Evolutionary conservation across 2,797 vertebrate species (phyloP).

Genomic region (Masticophis lateralis): DNA sequence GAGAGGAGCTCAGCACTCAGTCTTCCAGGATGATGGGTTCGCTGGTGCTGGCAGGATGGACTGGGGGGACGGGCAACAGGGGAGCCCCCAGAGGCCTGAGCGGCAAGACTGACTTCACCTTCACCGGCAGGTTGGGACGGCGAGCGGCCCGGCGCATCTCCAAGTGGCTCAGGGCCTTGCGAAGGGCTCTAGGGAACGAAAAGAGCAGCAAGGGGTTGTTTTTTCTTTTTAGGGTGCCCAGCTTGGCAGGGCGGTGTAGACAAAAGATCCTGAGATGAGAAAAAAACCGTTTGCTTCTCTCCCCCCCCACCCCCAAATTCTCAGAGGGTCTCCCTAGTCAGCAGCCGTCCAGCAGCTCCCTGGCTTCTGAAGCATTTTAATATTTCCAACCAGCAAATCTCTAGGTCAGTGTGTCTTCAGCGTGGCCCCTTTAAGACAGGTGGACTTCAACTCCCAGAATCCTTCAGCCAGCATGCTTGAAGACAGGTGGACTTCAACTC

Average conservation of each 20-base stretch:
- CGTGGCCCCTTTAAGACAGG: not conserved
- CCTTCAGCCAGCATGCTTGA: too few species aligned
- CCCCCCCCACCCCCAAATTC: not conserved
- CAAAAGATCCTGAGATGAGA: not conserved
- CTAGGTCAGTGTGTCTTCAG: not conserved
- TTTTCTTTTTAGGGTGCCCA: not conserved
- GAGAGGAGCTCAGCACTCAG: constrained; percentile 59
- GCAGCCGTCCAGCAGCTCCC: not conserved
- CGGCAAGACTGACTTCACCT: constrained; percentile 81
- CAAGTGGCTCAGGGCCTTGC: constrained; percentile 88
- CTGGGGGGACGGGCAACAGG: constrained; percentile 69
- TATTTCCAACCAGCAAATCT: not conserved
- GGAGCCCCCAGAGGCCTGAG: constrained; percentile 68
- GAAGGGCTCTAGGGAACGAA: constrained; percentile 76
- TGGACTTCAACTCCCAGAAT: too few species aligned
- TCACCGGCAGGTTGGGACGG: constrained; percentile 86
- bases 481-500: too few species aligned
- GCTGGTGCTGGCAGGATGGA: constrained; percentile 86
- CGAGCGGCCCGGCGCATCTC: constrained; percentile 90
- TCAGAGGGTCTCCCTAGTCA: not conserved
- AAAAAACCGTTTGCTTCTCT: not conserved
- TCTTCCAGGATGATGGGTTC: constrained; percentile 93
- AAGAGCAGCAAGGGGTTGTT: not conserved
- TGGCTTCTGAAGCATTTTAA: not conserved
- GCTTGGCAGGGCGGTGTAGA: not conserved